Percentiles rank a stretch among this genome's conserved stretches.
Conservation (phyloP, 2,113 vertebrate genomes). For the Marmota flaviventris region DNA sequence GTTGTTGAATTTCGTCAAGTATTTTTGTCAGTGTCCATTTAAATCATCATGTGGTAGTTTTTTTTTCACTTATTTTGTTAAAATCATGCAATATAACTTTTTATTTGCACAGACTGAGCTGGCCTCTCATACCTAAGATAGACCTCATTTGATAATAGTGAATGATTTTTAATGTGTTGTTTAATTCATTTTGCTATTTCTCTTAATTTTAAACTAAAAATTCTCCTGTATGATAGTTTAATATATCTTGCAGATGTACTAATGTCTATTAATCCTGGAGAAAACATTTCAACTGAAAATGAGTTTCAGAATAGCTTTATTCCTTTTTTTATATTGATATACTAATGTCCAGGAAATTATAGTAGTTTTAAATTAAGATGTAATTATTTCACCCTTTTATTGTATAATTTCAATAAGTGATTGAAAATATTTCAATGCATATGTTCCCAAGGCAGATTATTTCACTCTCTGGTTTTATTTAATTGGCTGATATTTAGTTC, state of each 20-base stretch:
- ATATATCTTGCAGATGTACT: not conserved
- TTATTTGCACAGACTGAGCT: not conserved
- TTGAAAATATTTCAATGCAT: not conserved
- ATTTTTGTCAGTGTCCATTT: not conserved
- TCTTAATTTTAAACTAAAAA: not conserved
- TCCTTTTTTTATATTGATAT: not conserved
- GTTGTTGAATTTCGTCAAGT: not conserved
- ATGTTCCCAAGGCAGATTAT: not conserved
- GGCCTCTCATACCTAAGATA: not conserved
- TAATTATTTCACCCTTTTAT: not conserved
- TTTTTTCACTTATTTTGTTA: not conserved
- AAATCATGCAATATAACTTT: not conserved
- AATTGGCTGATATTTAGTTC: not conserved
- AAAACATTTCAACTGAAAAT: not conserved
- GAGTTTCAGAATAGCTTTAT: not conserved
- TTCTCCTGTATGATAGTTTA: not conserved
- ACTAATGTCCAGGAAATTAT: not conserved
- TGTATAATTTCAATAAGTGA: not conserved
- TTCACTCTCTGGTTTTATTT: not conserved
- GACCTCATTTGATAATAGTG: not conserved
- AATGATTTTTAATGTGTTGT: not conserved
- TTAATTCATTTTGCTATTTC: not conserved
- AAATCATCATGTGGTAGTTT: not conserved
- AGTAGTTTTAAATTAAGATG: constrained; percentile 14
- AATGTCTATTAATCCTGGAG: not conserved